Evolutionary conservation across 2,888 invertebrate genomes (phyloP), one percentile per base, ranked within the genome.

Genomic region (Megastigmus dorsalis): DNA sequence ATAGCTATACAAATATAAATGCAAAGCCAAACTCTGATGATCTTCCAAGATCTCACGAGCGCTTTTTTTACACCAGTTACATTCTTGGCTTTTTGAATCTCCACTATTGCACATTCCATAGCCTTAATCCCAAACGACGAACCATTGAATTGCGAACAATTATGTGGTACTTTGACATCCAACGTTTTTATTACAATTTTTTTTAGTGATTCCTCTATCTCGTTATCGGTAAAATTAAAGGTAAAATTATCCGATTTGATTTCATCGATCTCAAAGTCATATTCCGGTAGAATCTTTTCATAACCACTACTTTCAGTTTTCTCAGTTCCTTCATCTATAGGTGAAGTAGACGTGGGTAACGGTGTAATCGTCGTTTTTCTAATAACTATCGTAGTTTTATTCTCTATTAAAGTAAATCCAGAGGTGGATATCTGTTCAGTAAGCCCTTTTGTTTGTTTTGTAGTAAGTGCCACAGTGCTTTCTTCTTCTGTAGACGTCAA

Each of bases 101-200:
- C 89, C n/a, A 80, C 75, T 43, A 85, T 80, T 33, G 89, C 82
- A 76, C 90, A 90, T 74, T 88, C 81, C 7, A 88, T 77, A 7
- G 89, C 86, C 55, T 65, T 7, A 23, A 72, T 33, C 1, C 74
- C 90, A 72, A 90, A 89, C 48, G 89, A 87, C 36, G 82, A 87
- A n/a, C 82, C 80, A 76, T 90, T 89, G 75, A 89, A 88, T 18
- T 84, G 82, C 0, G 89, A 90, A 75, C 90, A 91, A 82, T 91
- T 90, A 71, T 80, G 84, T 1, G 88, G 81, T 60, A 79, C 80
- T 74, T 84, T 85, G 15, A 89, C 82, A 68, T 87, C 82, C 0
- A 89, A 67, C 30, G 89, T 80, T 48, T 84, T 83, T 68, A 88
- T 83, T 1, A 89, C 36, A 3, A 85, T 82, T 54, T 89, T 88